A percentile compares a stretch with the other conserved stretches of the same genome.
Evolutionary conservation across 1,140 invertebrate species (phyloP).

Genomic region (Mamestra configurata): DNA sequence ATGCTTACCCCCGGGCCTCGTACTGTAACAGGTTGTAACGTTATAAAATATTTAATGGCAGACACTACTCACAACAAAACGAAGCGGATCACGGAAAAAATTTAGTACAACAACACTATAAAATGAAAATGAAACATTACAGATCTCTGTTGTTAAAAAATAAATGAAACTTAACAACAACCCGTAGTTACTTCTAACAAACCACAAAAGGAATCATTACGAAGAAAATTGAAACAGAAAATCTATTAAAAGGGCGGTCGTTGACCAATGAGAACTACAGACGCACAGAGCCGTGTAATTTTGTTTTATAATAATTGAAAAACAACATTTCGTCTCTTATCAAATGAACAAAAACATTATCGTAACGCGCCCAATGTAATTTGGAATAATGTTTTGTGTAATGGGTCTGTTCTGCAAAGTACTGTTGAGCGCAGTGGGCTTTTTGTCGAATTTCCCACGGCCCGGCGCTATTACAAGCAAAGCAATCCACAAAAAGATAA

Average conservation of each 20-base stretch:
- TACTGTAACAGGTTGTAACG: constrained; percentile 67
- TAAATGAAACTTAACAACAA: neutral
- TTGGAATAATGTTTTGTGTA: constrained; percentile 76
- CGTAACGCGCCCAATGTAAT: constrained; percentile 71
- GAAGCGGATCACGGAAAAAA: constrained; percentile 47
- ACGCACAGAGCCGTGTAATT: constrained; percentile 47
- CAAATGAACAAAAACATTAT: constrained; percentile 72
- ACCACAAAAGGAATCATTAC: constrained; percentile 8
- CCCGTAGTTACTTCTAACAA: neutral
- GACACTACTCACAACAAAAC: constrained; percentile 57
- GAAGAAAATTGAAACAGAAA: constrained; percentile 44
- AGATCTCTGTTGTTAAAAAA: constrained; percentile 13
- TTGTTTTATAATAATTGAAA: constrained; percentile 62
- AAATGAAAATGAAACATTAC: neutral
- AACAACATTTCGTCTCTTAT: constrained; percentile 64
- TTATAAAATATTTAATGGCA: constrained; percentile 72
- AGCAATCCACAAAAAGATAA: constrained; percentile 80
- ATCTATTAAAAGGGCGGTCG: constrained; percentile 25
- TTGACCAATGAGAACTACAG: constrained; percentile 47
- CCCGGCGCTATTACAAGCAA: constrained; percentile 72
- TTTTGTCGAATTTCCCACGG: constrained; percentile 74
- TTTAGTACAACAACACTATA: constrained; percentile 45
- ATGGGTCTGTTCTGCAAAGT: constrained; percentile 68
- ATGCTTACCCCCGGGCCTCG: constrained; percentile 57
- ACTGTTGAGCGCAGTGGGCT: constrained; percentile 67